Base-by-base conservation (phyloP, 2,888 invertebrate species). In the Tubulanus polymorphus region DNA sequence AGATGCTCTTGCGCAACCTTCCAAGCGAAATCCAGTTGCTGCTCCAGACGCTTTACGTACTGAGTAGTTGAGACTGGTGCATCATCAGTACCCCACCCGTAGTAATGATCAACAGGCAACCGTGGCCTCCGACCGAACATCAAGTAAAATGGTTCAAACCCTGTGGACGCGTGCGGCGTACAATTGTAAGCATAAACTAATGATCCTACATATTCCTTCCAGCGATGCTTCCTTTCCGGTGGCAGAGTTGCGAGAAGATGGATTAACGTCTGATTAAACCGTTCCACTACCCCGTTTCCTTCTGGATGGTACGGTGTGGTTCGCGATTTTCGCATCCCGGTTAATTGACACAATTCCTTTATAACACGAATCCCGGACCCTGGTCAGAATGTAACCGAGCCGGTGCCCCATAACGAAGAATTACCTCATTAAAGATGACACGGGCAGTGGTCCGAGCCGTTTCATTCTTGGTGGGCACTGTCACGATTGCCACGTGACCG, bases 61-160 rank as follows among this genome's bases (percentile, higher is more conserved):
- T n/a, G n/a, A n/a, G n/a, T n/a, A n/a, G n/a, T n/a, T n/a, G n/a
- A n/a, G n/a, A n/a, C n/a, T n/a, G n/a, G n/a, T n/a, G n/a, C n/a
- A n/a, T n/a, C n/a, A n/a, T n/a, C n/a, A n/a, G n/a, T n/a, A n/a
- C n/a, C n/a, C n/a, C n/a, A n/a, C n/a, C n/a, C n/a, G n/a, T n/a
- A n/a, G n/a, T n/a, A n/a, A n/a, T n/a, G n/a, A n/a, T 53, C 53
- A 18, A 53, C 23, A 12, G 53, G 48, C 3, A 53, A 23, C 3
- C 48, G 53, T 8, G 53, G 53, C 8, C 48, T n/a, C 12, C 53
- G 6, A 15, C 53, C 53, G 23, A 53, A 53, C 48, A 53, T 51
- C 6, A 53, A 27, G 6, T 23, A 53, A 32, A n/a, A 50, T 51
- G 53, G 53, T n/a, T 29, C 28, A 18, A 18, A 50, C n/a, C 53